Evolutionary conservation across 1,140 invertebrate species (phyloP), one percentile per base, ranked within the genome.

Genomic region (Pogonomyrmex californicus): DNA sequence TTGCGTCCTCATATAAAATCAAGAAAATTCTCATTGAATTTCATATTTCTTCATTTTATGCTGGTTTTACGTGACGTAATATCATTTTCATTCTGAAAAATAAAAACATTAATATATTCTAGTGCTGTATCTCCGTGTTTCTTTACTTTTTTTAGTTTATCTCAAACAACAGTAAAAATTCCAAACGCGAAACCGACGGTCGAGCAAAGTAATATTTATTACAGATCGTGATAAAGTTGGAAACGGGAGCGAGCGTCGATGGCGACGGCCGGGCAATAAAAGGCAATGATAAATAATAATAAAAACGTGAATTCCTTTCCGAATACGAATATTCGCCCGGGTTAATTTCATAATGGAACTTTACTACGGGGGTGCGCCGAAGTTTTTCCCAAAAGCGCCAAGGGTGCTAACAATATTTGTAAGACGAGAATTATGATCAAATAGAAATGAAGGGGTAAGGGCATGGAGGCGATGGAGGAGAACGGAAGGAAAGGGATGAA

Each of bases 331-430:
- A 82, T 51, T 71, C 54, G 75, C 4, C 30, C 44, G 47, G 30
- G 58, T 73, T 83, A 70, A 83, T 86, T 86, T 12, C 47, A 86
- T 83, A 73, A 86, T 86, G 58, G 66, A 86, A 82, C 41, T 79
- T 81, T 62, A 70, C 65, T 62, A 70, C 65, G 65, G 38, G 60
- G 12, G 41, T 36, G 54, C 3, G 58, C 38, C 36, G 1, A 63
- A 82, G 23, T 54, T 82, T 73, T n/a, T 12, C 30, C 36, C 49
- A 36, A 65, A 86, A 62, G 54, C 12, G 23, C 14, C 41, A 14
- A 68, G 23, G 30, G 47, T 44, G 56, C 30, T 65, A 83, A 81
- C 38, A 71, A 73, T 81, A 83, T 86, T 86, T 83, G 66, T 73
- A 81, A 86, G 68, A 49, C 23, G 47, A 86, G 78, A 83, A 30